These are phyloP conservation scores for Hirudo medicinalis DNA, from an alignment of 1,140 invertebrate genomes.

Conservation along the genomic window DNA sequence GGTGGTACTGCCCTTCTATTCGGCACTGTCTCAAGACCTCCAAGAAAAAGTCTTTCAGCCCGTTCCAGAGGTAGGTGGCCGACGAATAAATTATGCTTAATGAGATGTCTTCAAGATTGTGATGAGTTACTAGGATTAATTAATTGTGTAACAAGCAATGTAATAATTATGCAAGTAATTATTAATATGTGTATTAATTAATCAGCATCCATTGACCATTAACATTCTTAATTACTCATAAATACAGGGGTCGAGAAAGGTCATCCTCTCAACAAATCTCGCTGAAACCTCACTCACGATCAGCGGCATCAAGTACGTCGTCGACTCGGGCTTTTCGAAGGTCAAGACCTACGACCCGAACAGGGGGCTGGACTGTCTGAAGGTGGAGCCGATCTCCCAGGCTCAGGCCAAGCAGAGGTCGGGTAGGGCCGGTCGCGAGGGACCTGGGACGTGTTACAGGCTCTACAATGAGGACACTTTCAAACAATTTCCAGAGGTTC, in stretches of 20 bases:
- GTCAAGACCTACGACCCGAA: slow-evolving; percentile 60
- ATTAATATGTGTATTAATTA: too few relatives aligned
- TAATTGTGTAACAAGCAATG: too few relatives aligned
- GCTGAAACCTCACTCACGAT: slow-evolving; percentile 75
- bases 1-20: slow-evolving; percentile 75
- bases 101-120: background rate
- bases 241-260: slow-evolving; percentile 51
- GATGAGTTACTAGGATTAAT: background rate
- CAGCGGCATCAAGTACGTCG: slow-evolving; percentile 76
- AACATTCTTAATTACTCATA: background rate
- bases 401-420: slow-evolving; percentile 82
- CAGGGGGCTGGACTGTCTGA: slow-evolving; percentile 70
- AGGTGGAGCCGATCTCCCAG: slow-evolving; percentile 68
- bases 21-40: slow-evolving; percentile 66
- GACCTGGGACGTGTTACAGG: slow-evolving; percentile 67
- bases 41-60: slow-evolving; percentile 69
- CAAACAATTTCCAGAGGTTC: slow-evolving; percentile 53
- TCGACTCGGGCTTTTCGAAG: slow-evolving; percentile 90
- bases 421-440: slow-evolving; percentile 75
- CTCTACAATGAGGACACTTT: slow-evolving; percentile 61
- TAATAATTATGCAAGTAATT: too few relatives aligned
- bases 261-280: slow-evolving; percentile 92
- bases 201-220: background rate
- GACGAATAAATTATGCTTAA: background rate
- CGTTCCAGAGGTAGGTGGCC: slow-evolving; percentile 51